phyloP scores from a whole-genome alignment of 2,888 invertebrate species.

The Torymus texanus region DNA sequence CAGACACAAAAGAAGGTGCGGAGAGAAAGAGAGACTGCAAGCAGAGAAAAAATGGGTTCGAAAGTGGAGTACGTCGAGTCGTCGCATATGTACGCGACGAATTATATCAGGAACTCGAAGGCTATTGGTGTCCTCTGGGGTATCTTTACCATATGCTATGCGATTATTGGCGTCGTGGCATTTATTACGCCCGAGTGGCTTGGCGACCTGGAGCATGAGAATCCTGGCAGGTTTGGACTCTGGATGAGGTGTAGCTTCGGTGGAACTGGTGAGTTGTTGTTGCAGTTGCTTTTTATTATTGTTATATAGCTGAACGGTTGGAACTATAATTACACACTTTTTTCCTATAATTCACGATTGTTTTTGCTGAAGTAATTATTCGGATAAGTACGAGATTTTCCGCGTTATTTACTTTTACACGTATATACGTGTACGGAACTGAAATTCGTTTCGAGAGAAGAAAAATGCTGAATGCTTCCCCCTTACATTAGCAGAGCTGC shows the following conservation, averaged over 20 bases:
- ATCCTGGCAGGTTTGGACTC: constrained; percentile 93
- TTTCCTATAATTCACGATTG: neutral
- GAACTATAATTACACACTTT: neutral
- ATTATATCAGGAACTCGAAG: constrained; percentile 93
- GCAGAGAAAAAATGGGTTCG: constrained; percentile 83
- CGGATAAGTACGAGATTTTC: too few relatives aligned
- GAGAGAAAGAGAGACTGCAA: neutral
- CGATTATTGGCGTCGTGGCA: constrained; percentile 95
- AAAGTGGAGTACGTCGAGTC: constrained; percentile 95
- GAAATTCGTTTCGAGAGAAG: neutral
- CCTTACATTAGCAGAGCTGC: neutral
- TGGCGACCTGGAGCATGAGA: constrained; percentile 88
- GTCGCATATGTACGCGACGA: constrained; percentile 92
- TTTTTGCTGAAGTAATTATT: too few relatives aligned
- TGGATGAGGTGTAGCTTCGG: constrained; percentile 89
- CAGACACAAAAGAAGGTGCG: constrained; percentile 1
- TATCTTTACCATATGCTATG: constrained; percentile 97
- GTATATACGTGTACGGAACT: neutral
- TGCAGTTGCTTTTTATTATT: neutral
- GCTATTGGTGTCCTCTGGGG: constrained; percentile 98
- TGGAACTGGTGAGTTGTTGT: constrained; percentile 65
- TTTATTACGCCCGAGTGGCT: constrained; percentile 97
- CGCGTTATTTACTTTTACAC: neutral
- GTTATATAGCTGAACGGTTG: too few relatives aligned
- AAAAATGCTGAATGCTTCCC: neutral